Evolutionary conservation across 64 coral and sea anemone genomes (phyloP).

Genomic region (Cladopsammia gracilis): DNA sequence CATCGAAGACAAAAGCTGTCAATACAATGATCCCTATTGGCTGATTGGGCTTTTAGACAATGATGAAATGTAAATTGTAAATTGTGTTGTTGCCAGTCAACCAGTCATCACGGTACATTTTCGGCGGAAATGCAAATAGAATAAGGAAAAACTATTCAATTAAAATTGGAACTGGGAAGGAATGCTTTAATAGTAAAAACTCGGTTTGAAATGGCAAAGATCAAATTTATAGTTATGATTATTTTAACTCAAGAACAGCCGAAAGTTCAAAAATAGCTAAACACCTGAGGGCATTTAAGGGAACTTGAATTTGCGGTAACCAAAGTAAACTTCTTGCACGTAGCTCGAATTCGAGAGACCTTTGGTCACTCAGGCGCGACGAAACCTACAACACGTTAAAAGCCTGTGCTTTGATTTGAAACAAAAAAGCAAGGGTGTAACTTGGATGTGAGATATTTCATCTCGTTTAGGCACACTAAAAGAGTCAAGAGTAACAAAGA

Average conservation of each 20-base stretch:
- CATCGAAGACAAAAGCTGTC: slow-evolving; percentile 36
- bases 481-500: not conserved
- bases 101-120: not conserved
- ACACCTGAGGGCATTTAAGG: not conserved
- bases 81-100: not conserved
- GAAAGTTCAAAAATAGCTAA: not conserved
- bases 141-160: not conserved
- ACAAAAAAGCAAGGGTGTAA: not conserved
- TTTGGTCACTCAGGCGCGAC: not conserved
- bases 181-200: not conserved
- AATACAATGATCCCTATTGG: slow-evolving; percentile 11
- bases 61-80: not conserved
- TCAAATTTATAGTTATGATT: too few relatives aligned
- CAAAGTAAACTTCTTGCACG: too few relatives aligned
- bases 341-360: too few relatives aligned
- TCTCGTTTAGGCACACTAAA: too few relatives aligned
- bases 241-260: too few relatives aligned
- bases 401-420: not conserved
- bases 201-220: too few relatives aligned
- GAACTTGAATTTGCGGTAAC: not conserved
- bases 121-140: not conserved
- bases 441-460: not conserved
- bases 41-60: not conserved
- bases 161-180: not conserved
- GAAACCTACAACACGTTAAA: not conserved